Conservation (phyloP, 1,140 invertebrate genomes). For the Drosophila ananassae region DNA sequence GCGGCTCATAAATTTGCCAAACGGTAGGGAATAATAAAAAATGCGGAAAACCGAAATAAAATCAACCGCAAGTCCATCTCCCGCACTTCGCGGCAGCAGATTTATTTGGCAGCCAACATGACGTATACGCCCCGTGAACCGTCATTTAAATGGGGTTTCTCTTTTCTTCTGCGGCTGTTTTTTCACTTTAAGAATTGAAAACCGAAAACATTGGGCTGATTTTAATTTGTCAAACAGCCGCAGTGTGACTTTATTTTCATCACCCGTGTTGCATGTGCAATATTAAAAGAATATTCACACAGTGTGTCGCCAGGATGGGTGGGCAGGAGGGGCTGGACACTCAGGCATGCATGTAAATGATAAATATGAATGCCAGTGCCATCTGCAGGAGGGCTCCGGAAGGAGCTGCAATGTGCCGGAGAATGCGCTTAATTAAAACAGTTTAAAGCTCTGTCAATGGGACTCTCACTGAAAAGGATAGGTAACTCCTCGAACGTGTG, state of each 20-base stretch:
- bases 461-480: background rate
- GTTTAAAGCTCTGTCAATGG: slow-evolving; percentile 32
- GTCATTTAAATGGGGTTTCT: background rate
- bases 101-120: slow-evolving; percentile 42
- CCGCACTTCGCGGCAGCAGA: slow-evolving; percentile 27
- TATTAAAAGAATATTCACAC: slow-evolving; percentile 54
- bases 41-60: slow-evolving; percentile 46
- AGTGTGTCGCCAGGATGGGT: background rate
- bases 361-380: slow-evolving; percentile 38
- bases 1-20: slow-evolving; percentile 65
- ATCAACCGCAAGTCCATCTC: slow-evolving; percentile 50
- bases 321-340: background rate
- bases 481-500: background rate
- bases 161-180: background rate
- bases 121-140: slow-evolving; percentile 57
- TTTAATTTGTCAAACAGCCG: slow-evolving; percentile 43
- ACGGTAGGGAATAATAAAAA: slow-evolving; percentile 40
- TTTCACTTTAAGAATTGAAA: slow-evolving; percentile 15
- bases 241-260: slow-evolving; percentile 25
- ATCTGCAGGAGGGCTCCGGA: slow-evolving; percentile 21
- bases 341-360: slow-evolving; percentile 47
- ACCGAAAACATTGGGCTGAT: slow-evolving; percentile 8
- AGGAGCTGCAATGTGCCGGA: slow-evolving; percentile 26
- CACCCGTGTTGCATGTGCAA: slow-evolving; percentile 21
- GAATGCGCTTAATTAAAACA: slow-evolving; percentile 59